phyloP scores from a whole-genome alignment of 2,797 vertebrate genomes.

The Setipinna tenuifilis region DNA sequence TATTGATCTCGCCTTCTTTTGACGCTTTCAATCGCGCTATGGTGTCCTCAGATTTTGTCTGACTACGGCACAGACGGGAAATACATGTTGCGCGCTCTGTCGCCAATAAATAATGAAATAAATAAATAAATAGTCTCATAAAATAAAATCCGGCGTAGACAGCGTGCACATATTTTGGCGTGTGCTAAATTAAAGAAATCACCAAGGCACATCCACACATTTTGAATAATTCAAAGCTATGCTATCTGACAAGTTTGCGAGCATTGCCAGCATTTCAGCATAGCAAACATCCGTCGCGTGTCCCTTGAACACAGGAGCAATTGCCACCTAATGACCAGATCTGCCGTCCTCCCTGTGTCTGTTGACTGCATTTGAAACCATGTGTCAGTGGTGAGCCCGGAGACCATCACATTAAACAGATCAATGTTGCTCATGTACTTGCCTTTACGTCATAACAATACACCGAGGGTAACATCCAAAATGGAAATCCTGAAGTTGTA shows the following conservation, averaged over 20 bases:
- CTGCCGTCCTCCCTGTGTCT: background rate
- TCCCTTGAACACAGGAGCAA: background rate
- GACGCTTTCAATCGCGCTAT: constrained; percentile 10
- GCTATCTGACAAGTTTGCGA: constrained; percentile 24
- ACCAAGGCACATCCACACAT: constrained; percentile 14
- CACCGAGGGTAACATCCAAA: background rate
- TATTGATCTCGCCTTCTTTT: constrained; percentile 20
- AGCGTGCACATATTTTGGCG: background rate
- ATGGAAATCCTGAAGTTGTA: constrained; percentile 1
- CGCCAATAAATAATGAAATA: constrained; percentile 23
- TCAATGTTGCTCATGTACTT: constrained; percentile 17
- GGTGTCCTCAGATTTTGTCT: constrained; percentile 1
- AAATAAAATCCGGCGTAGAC: background rate
- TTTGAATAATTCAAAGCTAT: constrained; percentile 29
- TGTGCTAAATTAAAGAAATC: background rate
- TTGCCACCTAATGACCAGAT: constrained; percentile 12
- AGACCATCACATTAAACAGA: constrained; percentile 4
- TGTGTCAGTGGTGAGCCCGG: background rate
- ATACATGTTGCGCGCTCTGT: constrained; percentile 70
- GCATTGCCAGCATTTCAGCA: constrained; percentile 21
- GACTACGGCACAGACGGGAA: constrained; percentile 44
- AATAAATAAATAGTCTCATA: constrained; percentile 19
- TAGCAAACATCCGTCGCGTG: background rate
- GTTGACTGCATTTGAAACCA: constrained; percentile 13
- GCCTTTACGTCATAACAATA: constrained; percentile 14